Conservation (phyloP, 2,113 vertebrate species). For the Myotis yumanensis region DNA sequence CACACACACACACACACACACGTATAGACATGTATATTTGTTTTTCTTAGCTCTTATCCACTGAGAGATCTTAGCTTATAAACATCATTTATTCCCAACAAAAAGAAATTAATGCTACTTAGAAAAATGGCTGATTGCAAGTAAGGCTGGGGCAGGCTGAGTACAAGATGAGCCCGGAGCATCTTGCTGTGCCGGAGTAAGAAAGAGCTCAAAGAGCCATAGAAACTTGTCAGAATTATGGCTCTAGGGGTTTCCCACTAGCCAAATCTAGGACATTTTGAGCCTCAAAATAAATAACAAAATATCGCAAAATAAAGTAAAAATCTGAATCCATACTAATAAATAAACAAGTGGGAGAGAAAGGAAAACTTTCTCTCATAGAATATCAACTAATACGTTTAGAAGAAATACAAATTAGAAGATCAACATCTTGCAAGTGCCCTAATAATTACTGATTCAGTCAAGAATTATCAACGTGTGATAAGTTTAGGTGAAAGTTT, state of each 20-base stretch:
- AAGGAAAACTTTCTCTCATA: not conserved
- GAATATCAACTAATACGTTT: not conserved
- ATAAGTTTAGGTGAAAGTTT: not conserved
- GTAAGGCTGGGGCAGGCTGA: not conserved
- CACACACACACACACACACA: not conserved
- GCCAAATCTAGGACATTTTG: constrained; percentile 15
- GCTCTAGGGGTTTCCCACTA: not conserved
- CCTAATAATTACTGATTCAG: not conserved
- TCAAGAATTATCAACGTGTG: constrained; percentile 9
- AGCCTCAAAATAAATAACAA: constrained; percentile 18
- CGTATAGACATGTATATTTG: not conserved
- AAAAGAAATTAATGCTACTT: not conserved
- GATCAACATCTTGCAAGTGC: not conserved
- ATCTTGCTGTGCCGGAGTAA: not conserved
- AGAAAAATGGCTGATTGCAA: constrained; percentile 5
- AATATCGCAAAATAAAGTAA: constrained; percentile 40
- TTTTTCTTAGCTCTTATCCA: not conserved
- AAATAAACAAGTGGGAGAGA: not conserved
- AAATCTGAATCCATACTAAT: constrained; percentile 9
- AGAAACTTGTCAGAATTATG: not conserved
- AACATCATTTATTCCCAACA: not conserved
- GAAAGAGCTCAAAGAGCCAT: not conserved
- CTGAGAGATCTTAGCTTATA: constrained; percentile 20
- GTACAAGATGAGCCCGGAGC: not conserved
- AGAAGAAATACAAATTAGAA: constrained; percentile 11